Evolutionary conservation across 1,140 invertebrate genomes (phyloP).

Genomic region (Aradophagus sp.): DNA sequence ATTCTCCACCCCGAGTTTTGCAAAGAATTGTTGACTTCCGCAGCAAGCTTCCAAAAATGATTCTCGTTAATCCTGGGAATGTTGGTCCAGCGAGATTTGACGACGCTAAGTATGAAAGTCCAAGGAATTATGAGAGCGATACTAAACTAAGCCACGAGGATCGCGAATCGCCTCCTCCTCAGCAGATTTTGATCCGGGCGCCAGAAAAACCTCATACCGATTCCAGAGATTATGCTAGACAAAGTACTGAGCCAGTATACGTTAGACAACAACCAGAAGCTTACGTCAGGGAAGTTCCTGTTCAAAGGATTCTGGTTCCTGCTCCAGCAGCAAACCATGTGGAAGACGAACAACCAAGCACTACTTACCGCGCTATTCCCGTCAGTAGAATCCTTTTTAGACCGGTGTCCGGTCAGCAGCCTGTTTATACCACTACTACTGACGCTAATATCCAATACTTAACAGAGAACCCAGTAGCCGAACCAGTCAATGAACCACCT

Average conservation of each 20-base stretch:
- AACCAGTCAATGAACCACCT: conserved; percentile 58
- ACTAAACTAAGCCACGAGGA: conserved; percentile 61
- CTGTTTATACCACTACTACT: conserved; percentile 61
- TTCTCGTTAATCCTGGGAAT: conserved; percentile 69
- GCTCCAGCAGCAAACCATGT: conserved; percentile 42
- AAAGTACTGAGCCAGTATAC: conserved; percentile 65
- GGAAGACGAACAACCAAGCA: conserved; percentile 61
- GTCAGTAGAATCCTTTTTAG: conserved; percentile 62
- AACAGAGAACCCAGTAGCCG: conserved; percentile 62
- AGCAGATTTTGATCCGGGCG: conserved; percentile 63
- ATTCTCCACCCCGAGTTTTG: conserved; percentile 70
- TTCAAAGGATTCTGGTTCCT: conserved; percentile 60
- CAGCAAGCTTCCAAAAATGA: conserved; percentile 64
- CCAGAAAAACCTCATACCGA: conserved; percentile 45
- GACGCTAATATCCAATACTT: conserved; percentile 69
- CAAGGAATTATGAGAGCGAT: conserved; percentile 58
- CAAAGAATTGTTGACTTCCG: conserved; percentile 61
- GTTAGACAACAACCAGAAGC: conserved; percentile 62
- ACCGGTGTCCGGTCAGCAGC: conserved; percentile 59
- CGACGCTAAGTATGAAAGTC: conserved; percentile 59
- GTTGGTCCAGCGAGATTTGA: conserved; percentile 73
- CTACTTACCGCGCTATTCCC: conserved; percentile 61
- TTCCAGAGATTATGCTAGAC: conserved; percentile 62
- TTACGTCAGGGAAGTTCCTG: conserved; percentile 62
- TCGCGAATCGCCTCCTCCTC: conserved; percentile 58